Base-by-base conservation (phyloP, 2,113 vertebrate species). In the Chionomys nivalis region DNA sequence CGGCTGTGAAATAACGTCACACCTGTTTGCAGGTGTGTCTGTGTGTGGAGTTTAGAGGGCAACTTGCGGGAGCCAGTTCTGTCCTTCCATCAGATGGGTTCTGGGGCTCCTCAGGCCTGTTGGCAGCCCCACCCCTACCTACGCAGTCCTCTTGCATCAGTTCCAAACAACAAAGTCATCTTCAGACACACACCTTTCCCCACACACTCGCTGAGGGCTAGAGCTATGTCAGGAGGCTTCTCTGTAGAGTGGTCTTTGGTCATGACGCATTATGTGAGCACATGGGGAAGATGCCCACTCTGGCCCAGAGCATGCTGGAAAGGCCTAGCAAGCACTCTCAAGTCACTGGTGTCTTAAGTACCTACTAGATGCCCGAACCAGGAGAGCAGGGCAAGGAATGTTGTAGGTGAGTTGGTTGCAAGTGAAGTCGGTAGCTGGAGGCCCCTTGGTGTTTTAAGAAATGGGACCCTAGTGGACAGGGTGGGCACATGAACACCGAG, bases 361-460 rank as follows among this genome's bases (percentile, higher is more conserved):
- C 26, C 96, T 42, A 96, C 39, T 90, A 95, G 92, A 93, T 87
- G 61, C 95, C 52, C 36, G 19, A 75, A n/a, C 90, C 94, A 89
- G 94, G 90, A 76, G 0, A 44, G 66, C 47, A 79, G 39, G 58
- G 89, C 89, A 81, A 77, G 70, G 88, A 98, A 98, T 96, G 98
- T 95, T 97, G 26, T 11, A 81, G 87, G 89, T 28, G 87, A 91
- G 91, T 77, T 65, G 63, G 61, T 23, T 63, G 61, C 23, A 63
- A 65, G 26, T 21, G 90, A 89, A 36, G 0, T 33, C 39, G 55
- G n/a, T 44, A 0, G 89, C 61, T 44, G 75, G 85, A 91, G 21
- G 66, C 42, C 39, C 42, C 42, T 33, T 66, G 31, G 28, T 31
- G 23, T 85, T 76, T 42, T 92, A 10, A 89, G 49, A 12, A n/a